Base-by-base conservation (phyloP, 92 coral and sea anemone genomes). In the Paragorgia papillata region DNA sequence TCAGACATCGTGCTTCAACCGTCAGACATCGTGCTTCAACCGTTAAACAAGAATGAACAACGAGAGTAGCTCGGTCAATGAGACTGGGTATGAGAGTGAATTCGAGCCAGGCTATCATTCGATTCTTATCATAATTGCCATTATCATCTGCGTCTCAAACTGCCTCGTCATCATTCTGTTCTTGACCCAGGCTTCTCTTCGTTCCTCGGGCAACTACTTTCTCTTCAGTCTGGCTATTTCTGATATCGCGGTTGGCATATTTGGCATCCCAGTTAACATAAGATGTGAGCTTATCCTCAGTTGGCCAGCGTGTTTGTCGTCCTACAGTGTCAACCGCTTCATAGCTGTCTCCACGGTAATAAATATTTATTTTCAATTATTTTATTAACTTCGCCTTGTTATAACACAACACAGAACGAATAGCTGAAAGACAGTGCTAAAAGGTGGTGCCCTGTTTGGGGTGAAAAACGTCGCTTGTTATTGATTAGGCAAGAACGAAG, bases 201-300 rank as follows among this genome's bases (percentile, higher is more conserved):
- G 73, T 51, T 66, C 55, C 29, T 15, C 73, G 6, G 73, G 56
- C 0, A 69, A 69, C 76, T 31, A 69, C 76, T 5, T 69, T 17
- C 76, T 69, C 22, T 30, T 69, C 10, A 69, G 76, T 13, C 44
- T 69, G 24, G 61, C 76, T 1, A 69, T 69, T 30, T 69, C 76
- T 3, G 76, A 69, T 24, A 39, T 69, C 3, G 76, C 61, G 1
- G 61, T 51, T 17, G 76, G 76, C 5, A 19, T 69, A 33, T 28
- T 69, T 10, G 76, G 41, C 40, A 69, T 69, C 0, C 76, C 76
- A 0, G 25, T 50, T 48, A 69, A 69, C 61, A 10, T 69, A 0
- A 19, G 18, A 18, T 69, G 76, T 20, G 76, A 69, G 28, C 15
- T 28, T 24, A 5, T 13, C 2, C 17, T 29, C 10, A 29, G 10